A percentile compares a stretch with the other conserved stretches of the same genome.
Conservation (phyloP, 2,113 vertebrate genomes). For the Vireo altiloquus region DNA sequence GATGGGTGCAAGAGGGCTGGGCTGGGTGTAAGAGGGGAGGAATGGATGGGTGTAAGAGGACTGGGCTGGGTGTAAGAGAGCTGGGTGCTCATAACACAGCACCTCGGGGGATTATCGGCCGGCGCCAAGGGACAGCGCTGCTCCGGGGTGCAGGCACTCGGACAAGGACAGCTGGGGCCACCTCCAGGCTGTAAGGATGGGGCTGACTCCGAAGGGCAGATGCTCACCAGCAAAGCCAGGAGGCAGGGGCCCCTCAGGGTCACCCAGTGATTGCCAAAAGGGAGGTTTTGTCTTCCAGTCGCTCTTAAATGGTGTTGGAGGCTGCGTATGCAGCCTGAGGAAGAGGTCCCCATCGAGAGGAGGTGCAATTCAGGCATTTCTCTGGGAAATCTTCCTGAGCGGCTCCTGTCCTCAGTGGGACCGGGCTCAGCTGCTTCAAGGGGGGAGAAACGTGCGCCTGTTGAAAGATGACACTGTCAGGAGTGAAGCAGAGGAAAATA, state of each 20-base stretch:
- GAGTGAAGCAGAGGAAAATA: neutral
- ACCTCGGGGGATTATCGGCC: fast-evolving
- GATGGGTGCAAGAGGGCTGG: neutral
- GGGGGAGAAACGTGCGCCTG: neutral
- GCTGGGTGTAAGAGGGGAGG: no score
- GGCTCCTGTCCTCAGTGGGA: neutral
- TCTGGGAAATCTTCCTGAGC: neutral
- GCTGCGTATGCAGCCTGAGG: fast-evolving
- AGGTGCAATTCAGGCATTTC: neutral
- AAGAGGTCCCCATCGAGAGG: fast-evolving
- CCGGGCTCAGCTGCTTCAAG: neutral
- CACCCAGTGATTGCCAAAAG: neutral
- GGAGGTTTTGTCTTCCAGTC: neutral
- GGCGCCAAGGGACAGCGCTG: neutral
- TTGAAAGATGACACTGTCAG: neutral
- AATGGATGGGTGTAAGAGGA: neutral
- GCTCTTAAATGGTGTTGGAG: neutral
- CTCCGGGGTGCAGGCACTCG: fast-evolving
- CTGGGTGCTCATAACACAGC: fast-evolving
- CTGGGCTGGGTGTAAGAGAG: no score
- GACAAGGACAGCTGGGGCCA: neutral
- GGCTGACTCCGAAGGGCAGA: neutral
- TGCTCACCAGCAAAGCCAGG: neutral
- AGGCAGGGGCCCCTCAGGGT: neutral
- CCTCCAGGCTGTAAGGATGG: neutral